Evolutionary conservation across 2,797 vertebrate species (phyloP), one percentile per base, ranked within the genome.

Genomic region (Balearica regulorum): DNA sequence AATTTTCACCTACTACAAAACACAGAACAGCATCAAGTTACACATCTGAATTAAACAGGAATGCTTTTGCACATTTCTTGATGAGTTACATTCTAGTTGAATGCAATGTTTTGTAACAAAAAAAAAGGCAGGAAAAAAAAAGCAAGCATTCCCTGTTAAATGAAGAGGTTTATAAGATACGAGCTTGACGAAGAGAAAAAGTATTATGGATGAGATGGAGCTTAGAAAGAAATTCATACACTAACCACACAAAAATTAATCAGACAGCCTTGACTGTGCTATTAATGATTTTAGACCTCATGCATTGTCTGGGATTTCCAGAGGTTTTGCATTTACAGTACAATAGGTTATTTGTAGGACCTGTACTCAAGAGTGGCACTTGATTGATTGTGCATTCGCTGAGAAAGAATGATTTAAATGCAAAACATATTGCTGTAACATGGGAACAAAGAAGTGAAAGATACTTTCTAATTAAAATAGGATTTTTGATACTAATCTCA

Each of bases 401-500:
- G 33, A 68, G 75, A 89, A 69, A 92, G 71, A 78, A 71, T 79
- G 31, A 83, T 89, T 88, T 94, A 95, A 97, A 96, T 83, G 90
- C 80, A 92, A 95, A 95, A 86, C 79, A 89, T 92, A 92, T 51
- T 91, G 84, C 87, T 90, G 57, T 41, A 83, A 86, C 43, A 65
- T 20, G 79, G 58, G 54, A 95, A 95, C 79, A 95, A 95, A 89
- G 90, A 69, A 89, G 21, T 35, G 54, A 95, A 91, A 93, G 81
- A 91, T 83, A 78, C 28, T 89, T 92, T 78, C 95, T 86, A 96
- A 96, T 94, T 96, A 96, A 89, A 28, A 80, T 49, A 64, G 58
- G 31, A 88, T 72, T 92, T 94, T 87, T 87, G 92, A 94, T 93
- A 58, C 79, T 68, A 89, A 89, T 95, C 83, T 92, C 61, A 75